These are phyloP conservation scores for Oxyura jamaicensis DNA, from an alignment of 2,113 vertebrate species.

Conservation along the genomic window DNA sequence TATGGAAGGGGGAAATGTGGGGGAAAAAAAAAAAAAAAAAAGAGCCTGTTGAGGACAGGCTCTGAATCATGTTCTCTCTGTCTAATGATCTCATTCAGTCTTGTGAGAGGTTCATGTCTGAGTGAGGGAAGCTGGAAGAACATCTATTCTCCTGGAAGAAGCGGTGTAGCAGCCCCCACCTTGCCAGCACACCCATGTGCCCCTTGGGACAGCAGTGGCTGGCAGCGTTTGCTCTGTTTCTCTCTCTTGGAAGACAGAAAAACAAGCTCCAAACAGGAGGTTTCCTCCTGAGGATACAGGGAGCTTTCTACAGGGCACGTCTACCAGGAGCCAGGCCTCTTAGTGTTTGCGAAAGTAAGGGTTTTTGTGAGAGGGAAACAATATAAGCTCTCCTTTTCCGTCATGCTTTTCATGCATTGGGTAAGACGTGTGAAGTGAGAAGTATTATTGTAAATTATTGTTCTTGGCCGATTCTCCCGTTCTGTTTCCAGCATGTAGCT, in stretches of 20 bases:
- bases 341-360: neutral
- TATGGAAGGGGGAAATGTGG: neutral
- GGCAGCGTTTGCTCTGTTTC: neutral
- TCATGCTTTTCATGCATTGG: neutral
- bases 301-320: neutral
- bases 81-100: neutral
- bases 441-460: neutral
- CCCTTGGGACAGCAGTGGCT: neutral
- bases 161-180: neutral
- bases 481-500: neutral
- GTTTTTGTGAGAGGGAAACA: neutral
- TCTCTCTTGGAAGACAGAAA: neutral
- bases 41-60: neutral
- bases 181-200: neutral
- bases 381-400: neutral
- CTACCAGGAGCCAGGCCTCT: neutral
- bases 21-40: neutral
- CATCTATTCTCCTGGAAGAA: neutral
- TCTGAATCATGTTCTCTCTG: neutral
- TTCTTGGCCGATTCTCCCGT: neutral
- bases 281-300: neutral
- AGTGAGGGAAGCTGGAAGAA: neutral
- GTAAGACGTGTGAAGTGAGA: neutral
- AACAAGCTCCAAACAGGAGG: neutral
- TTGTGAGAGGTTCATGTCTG: neutral